Evolutionary conservation across 2,888 invertebrate species (phyloP), one percentile per base, ranked within the genome.

Genomic region (Meandrusa payeni): DNA sequence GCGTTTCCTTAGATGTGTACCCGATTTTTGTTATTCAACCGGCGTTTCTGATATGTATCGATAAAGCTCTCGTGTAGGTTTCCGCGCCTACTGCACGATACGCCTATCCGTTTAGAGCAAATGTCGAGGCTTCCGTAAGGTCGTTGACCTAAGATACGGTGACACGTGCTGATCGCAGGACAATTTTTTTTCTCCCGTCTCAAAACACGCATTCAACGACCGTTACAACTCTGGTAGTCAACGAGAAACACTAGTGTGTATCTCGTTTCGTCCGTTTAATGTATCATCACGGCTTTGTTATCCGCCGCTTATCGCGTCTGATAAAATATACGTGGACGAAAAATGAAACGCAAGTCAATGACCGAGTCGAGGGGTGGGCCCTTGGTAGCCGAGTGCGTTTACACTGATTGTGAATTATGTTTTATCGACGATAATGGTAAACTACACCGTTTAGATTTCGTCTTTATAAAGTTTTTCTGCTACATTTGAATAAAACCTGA

Each of bases 321-420:
- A 33, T 38, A 33, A 44, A 22, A 22, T 38, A 7, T 32, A 26
- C 7, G 32, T 12, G 9, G 32, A 24, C 37, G 29, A 43, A 38
- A 43, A 26, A 44, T 27, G 32, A 26, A 22, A 22, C 38, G 27
- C n/a, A 49, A 48, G 65, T 64, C 62, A 57, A 59, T 48, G 65
- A 62, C 62, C 65, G 48, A 27, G 24, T 4, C 51, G 52, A 50
- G 52, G 55, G 54, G 55, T 55, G 55, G 50, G 50, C 23, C 37
- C 37, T 40, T 33, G 29, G 41, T 28, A 36, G 38, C 37, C 36
- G 54, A 32, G 32, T 33, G 38, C 32, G 22, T 20, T 31, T 38
- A 26, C 32, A 12, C 20, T 27, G 19, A 43, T 44, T 38, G 27
- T 38, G 27, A 38, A 38, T 31, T 31, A 28, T 31, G 29, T 29